Conservation (phyloP, 2,797 vertebrate species). For the Sardinella longiceps region DNA sequence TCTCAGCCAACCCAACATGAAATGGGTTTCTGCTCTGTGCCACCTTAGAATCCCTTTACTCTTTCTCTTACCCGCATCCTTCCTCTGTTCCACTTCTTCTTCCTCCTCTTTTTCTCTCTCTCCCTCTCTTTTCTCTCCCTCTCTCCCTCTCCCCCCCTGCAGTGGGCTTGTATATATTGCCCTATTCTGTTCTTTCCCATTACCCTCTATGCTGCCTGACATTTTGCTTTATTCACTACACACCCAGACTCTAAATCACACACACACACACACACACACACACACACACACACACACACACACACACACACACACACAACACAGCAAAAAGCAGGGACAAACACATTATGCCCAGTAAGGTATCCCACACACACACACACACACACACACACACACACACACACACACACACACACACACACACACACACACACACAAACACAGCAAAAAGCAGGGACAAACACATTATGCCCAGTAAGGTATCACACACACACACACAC, state of each 20-base stretch:
- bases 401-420: neutral
- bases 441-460: neutral
- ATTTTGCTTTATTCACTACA: constrained; percentile 21
- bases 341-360: too few species aligned
- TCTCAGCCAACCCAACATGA: too few species aligned
- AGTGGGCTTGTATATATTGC: neutral
- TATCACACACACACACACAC: neutral
- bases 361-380: constrained; percentile 12
- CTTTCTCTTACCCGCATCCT: neutral
- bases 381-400: neutral
- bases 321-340: neutral
- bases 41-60: neutral
- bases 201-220: constrained; percentile 25
- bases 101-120: neutral
- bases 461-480: constrained; percentile 2
- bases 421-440: constrained; percentile 14
- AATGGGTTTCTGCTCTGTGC: too few species aligned
- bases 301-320: constrained; percentile 16
- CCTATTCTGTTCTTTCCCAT: constrained; percentile 21
- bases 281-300: constrained; percentile 10
- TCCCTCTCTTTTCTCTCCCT: neutral
- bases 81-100: neutral
- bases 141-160: neutral
- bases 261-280: neutral
- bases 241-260: constrained; percentile 3